Conservation (phyloP, 2,113 vertebrate genomes). For the Ochotona curzoniae region DNA sequence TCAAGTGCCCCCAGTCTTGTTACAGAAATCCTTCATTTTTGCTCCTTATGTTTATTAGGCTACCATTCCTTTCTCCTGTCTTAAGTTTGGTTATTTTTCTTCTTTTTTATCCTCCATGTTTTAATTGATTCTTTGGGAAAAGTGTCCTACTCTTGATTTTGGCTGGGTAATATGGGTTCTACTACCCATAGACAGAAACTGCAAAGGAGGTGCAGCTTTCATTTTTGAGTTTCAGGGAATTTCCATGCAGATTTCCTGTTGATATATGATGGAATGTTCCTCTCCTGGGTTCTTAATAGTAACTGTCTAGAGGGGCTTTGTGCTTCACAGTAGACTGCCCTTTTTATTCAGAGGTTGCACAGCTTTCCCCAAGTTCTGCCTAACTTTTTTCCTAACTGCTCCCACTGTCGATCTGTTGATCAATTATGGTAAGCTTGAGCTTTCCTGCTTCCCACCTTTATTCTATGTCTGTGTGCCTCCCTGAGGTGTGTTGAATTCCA, state of each 20-base stretch:
- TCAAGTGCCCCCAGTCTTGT: background rate
- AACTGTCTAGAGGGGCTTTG: background rate
- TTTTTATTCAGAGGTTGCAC: background rate
- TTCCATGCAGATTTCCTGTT: background rate
- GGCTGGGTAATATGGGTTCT: background rate
- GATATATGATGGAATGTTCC: background rate
- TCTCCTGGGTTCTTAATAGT: background rate
- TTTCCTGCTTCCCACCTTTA: background rate
- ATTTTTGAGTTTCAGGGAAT: constrained; percentile 23
- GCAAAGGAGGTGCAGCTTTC: background rate
- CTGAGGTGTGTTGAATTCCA: background rate
- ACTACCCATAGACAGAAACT: background rate
- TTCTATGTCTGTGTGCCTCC: background rate
- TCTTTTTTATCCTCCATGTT: background rate
- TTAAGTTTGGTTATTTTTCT: background rate
- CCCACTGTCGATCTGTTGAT: background rate
- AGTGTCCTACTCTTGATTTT: background rate
- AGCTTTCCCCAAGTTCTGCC: background rate
- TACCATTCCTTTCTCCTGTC: background rate
- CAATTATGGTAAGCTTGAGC: background rate
- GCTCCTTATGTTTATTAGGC: background rate
- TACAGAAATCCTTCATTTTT: background rate
- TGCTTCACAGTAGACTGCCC: background rate
- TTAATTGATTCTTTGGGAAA: background rate
- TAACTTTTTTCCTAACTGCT: background rate